Conservation (phyloP, 2,113 vertebrate genomes). For the Paracanthobrama guichenoti region DNA sequence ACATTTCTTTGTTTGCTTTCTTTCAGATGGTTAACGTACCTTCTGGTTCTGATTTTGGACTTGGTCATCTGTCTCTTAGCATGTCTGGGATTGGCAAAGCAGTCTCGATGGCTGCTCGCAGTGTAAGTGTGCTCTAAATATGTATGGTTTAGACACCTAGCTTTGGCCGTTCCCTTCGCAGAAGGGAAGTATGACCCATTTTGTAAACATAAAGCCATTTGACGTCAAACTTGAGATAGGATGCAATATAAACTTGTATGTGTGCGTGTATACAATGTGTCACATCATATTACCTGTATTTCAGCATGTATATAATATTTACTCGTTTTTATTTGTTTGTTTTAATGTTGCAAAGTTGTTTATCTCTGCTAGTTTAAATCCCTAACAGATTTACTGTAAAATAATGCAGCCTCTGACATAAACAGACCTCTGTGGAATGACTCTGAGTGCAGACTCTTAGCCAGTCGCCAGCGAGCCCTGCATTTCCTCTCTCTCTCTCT, state of each 20-base stretch:
- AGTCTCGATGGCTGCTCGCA: slow-evolving; percentile 84
- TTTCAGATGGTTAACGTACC: slow-evolving; percentile 90
- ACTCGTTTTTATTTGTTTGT: neutral
- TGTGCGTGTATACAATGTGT: too few species aligned
- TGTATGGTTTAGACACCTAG: neutral
- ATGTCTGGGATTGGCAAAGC: slow-evolving; percentile 89
- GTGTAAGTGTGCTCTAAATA: slow-evolving; percentile 76
- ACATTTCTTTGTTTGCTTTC: slow-evolving; percentile 23
- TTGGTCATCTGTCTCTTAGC: slow-evolving; percentile 87
- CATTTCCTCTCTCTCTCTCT: slow-evolving; percentile 25
- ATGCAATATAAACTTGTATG: neutral
- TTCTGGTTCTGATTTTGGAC: slow-evolving; percentile 89
- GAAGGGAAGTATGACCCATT: neutral
- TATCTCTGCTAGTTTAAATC: neutral
- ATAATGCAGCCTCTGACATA: slow-evolving; percentile 1
- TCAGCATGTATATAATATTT: neutral
- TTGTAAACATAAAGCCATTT: neutral
- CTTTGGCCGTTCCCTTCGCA: neutral
- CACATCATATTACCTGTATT: neutral
- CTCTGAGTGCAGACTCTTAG: slow-evolving; percentile 26
- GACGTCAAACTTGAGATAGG: neutral
- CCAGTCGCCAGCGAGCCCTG: neutral
- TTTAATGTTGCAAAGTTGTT: neutral
- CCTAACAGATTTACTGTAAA: neutral
- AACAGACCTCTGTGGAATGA: slow-evolving; percentile 8